A percentile compares a stretch with the other conserved stretches of the same genome.
Evolutionary conservation across 2,113 vertebrate species (phyloP).

Genomic region (Puma concolor): DNA sequence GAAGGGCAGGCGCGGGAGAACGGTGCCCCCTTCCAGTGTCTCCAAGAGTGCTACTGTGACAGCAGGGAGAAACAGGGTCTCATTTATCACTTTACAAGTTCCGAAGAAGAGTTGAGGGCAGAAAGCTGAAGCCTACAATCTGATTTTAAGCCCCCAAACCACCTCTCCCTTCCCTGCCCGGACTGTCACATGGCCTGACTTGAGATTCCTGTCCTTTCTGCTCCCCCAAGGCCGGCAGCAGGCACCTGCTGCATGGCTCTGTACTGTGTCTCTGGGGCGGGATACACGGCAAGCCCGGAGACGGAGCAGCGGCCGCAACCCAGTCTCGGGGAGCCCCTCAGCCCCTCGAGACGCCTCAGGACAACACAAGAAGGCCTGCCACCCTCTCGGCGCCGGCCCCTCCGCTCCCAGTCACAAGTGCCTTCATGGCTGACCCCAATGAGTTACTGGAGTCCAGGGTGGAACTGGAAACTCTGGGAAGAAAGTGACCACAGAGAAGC

Average conservation of each 20-base stretch:
- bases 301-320: too few relatives aligned
- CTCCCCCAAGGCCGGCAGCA: not conserved
- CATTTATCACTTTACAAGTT: not conserved
- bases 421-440: not conserved
- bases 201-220: not conserved
- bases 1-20: not conserved
- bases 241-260: not conserved
- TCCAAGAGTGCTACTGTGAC: not conserved
- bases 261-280: too few relatives aligned
- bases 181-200: not conserved
- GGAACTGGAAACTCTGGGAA: not conserved
- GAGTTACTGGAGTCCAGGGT: not conserved
- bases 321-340: not conserved
- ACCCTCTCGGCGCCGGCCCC: not conserved
- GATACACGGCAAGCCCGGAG: not conserved
- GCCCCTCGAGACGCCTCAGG: not conserved
- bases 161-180: not conserved
- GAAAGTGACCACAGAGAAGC: not conserved
- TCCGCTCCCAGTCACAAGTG: not conserved
- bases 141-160: not conserved
- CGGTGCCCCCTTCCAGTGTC: not conserved
- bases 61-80: not conserved
- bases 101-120: not conserved
- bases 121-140: not conserved
- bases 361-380: not conserved